These are phyloP conservation scores for Galeopsomyia nigrocyanea DNA, from an alignment of 2,888 invertebrate genomes.

Conservation along the genomic window DNA sequence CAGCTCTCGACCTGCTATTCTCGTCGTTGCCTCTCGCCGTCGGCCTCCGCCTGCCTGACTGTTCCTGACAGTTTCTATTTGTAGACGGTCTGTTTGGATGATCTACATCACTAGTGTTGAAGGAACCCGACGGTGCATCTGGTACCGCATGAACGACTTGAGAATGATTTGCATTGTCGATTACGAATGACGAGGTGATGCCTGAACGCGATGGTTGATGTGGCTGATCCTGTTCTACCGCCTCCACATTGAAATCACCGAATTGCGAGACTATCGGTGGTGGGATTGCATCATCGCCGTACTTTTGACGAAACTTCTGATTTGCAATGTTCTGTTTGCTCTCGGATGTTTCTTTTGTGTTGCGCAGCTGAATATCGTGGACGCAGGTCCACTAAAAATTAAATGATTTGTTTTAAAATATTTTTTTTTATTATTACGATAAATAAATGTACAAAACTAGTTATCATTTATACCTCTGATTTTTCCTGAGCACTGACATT, in stretches of 20 bases:
- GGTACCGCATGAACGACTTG: conserved; percentile 53
- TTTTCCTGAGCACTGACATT: conserved; percentile 89
- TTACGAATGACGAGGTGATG: conserved; percentile 61
- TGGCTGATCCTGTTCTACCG: conserved; percentile 53
- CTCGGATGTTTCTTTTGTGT: conserved; percentile 64
- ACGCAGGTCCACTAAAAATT: conserved; percentile 89
- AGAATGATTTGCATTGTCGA: conserved; percentile 59
- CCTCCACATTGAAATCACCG: conserved; percentile 56
- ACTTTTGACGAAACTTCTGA: too few species aligned
- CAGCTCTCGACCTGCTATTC: conserved; percentile 16
- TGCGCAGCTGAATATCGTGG: conserved; percentile 88
- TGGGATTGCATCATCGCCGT: not conserved
- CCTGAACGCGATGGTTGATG: conserved; percentile 60
- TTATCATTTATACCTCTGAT: conserved; percentile 77
- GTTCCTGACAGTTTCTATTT: conserved; percentile 56
- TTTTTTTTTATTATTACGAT: conserved; percentile 10
- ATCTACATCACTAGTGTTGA: conserved; percentile 53
- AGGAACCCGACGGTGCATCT: conserved; percentile 50
- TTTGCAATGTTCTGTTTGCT: conserved; percentile 46
- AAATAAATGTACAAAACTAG: conserved; percentile 5
- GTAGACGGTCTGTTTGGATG: conserved; percentile 56
- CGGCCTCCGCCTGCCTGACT: conserved; percentile 50
- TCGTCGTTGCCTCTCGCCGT: conserved; percentile 26
- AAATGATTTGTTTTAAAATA: conserved; percentile 1
- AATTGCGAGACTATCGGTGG: conserved; percentile 43